These are phyloP conservation scores for Agonopterix heracliana DNA, from an alignment of 2,888 invertebrate genomes.

Conservation along the genomic window DNA sequence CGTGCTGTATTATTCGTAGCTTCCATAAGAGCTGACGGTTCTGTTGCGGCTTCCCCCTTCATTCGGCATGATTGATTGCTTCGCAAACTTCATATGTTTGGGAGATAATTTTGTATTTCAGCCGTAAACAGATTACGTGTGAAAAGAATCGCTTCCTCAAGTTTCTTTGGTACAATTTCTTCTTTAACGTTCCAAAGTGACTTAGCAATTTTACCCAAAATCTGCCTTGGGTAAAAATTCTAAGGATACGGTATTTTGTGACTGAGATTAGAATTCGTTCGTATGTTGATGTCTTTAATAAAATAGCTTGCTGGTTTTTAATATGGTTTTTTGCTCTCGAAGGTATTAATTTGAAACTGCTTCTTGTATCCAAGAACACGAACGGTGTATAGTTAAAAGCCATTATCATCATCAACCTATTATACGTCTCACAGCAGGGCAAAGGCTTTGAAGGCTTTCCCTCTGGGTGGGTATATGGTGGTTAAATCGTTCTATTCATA, in stretches of 20 bases:
- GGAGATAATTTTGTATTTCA: conserved; percentile 74
- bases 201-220: conserved; percentile 34
- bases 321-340: too few species aligned
- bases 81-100: conserved; percentile 72
- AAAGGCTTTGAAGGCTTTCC: too few species aligned
- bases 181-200: conserved; percentile 46
- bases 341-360: too few species aligned
- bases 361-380: too few species aligned
- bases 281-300: neutral
- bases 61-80: conserved; percentile 67
- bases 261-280: neutral
- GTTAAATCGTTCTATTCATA: too few species aligned
- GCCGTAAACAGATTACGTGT: conserved; percentile 71
- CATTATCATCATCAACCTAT: too few species aligned
- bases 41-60: conserved; percentile 63
- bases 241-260: neutral
- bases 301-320: too few species aligned
- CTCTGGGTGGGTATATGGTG: too few species aligned
- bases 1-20: conserved; percentile 70
- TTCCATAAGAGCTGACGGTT: conserved; percentile 61
- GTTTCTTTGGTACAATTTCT: conserved; percentile 37
- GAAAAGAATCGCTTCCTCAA: conserved; percentile 59
- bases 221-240: conserved; percentile 37
- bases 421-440: too few species aligned
- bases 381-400: too few species aligned